A percentile compares a stretch with the other conserved stretches of the same genome.
Evolutionary conservation across 2,797 vertebrate genomes (phyloP).

Genomic region (Pipistrellus kuhlii): DNA sequence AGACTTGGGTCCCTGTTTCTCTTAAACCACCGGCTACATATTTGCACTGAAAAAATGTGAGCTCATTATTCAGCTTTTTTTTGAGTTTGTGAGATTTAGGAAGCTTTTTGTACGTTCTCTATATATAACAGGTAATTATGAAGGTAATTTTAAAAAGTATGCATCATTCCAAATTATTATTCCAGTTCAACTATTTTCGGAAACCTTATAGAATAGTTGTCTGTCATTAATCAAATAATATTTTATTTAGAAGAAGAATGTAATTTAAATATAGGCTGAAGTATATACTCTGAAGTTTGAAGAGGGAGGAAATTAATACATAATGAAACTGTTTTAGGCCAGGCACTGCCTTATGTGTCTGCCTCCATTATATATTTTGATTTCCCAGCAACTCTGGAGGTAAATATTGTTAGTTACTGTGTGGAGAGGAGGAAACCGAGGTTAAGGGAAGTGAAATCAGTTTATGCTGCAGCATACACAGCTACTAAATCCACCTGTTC

Average conservation of each 20-base stretch:
- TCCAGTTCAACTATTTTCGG: not conserved
- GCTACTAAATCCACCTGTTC: not conserved
- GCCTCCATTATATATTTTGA: slow-evolving; percentile 11
- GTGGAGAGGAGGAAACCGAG: slow-evolving; percentile 6
- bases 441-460: not conserved
- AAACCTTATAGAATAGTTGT: not conserved
- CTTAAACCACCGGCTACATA: not conserved
- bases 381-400: not conserved
- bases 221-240: not conserved
- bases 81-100: not conserved
- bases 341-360: not conserved
- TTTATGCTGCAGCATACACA: not conserved
- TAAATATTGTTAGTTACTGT: slow-evolving; percentile 19
- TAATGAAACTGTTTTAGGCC: slow-evolving; percentile 18
- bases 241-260: not conserved
- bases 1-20: not conserved
- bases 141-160: slow-evolving; percentile 44
- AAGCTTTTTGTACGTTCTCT: not conserved
- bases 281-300: slow-evolving; percentile 3
- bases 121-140: not conserved
- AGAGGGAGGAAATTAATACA: not conserved
- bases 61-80: not conserved
- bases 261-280: slow-evolving; percentile 10
- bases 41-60: slow-evolving; percentile 3
- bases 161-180: slow-evolving; percentile 17